Evolutionary conservation across 2,888 invertebrate genomes (phyloP), one percentile per base, ranked within the genome.

Genomic region (Polydrusus tereticollis): DNA sequence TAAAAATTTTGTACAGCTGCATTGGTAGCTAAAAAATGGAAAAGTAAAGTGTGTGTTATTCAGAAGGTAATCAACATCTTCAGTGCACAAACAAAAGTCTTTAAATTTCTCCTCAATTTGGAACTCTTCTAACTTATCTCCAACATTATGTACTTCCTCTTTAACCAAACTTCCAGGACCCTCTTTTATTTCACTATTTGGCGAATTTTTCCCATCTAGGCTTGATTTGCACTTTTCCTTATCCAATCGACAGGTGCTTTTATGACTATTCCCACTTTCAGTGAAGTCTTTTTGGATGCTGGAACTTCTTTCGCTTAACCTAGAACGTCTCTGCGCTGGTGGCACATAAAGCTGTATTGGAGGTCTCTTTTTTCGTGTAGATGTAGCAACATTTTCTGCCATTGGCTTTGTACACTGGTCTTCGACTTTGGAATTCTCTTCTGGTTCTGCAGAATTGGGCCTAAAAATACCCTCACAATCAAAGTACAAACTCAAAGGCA

Each of bases 301-400:
- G 21, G 10, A 38, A 33, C 10, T 57, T 55, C 20, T 69, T 38
- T 65, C 29, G 16, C 38, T 64, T 45, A 60, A 69, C 64, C 66
- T 73, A 26, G 73, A 70, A 45, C 65, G 70, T 75, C 74, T 85
- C 78, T 84, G 83, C 23, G 85, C 85, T 62, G 85, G 85, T 41
- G 85, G 85, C 64, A 85, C 79, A 76, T 85, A 85, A 3, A 84
- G 78, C 70, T 82, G 81, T 73, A 85, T 82, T 71, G 83, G 82
- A 14, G 85, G 85, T 72, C 85, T 78, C 72, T 80, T 82, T 75
- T 76, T 78, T 62, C 77, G 45, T 55, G 69, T 57, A 2, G 36
- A 21, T 65, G 36, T 33, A 20, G 26, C 14, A 12, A 18, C 12
- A 23, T 47, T 60, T 60, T 73, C 73, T 36, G 69, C 69, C 73